Conservation (phyloP, 2,797 vertebrate genomes). For the Typhlichthys subterraneus region DNA sequence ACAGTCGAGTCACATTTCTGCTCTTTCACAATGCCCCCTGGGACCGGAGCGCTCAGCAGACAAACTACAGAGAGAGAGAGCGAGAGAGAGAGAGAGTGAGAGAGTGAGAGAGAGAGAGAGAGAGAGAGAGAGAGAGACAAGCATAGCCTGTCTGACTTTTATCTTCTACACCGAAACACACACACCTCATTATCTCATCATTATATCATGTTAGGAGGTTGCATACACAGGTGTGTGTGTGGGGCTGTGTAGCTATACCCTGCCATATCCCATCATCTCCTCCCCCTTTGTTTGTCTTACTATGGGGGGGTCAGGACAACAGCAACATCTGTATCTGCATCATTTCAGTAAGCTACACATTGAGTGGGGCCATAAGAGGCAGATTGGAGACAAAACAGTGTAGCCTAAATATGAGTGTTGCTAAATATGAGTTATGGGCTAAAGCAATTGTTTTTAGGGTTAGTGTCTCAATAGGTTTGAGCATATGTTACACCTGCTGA, state of each 20-base stretch:
- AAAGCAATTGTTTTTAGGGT: no score
- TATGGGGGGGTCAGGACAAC: no score
- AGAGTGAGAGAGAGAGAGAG: constrained; percentile 19
- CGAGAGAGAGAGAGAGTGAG: constrained; percentile 36
- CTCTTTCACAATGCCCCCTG: constrained; percentile 74
- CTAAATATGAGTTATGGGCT: no score
- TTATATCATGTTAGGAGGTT: constrained; percentile 64
- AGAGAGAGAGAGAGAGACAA: constrained; percentile 53
- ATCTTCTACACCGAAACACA: constrained; percentile 40
- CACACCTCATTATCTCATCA: constrained; percentile 62
- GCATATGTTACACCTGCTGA: no score
- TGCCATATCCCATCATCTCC: no score
- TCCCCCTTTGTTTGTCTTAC: no score
- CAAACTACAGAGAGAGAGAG: constrained; percentile 53
- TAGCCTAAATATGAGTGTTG: no score
- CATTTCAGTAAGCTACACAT: no score
- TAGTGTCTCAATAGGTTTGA: no score
- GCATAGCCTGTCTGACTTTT: constrained; percentile 65
- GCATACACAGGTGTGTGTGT: constrained; percentile 43
- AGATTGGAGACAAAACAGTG: no score
- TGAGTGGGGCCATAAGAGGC: no score
- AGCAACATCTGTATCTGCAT: no score
- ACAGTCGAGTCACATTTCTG: constrained; percentile 75
- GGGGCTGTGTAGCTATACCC: constrained; percentile 1
- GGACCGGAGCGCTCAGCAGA: constrained; percentile 61